Conservation (phyloP, 2,888 invertebrate species). For the Calameuta idolon region DNA sequence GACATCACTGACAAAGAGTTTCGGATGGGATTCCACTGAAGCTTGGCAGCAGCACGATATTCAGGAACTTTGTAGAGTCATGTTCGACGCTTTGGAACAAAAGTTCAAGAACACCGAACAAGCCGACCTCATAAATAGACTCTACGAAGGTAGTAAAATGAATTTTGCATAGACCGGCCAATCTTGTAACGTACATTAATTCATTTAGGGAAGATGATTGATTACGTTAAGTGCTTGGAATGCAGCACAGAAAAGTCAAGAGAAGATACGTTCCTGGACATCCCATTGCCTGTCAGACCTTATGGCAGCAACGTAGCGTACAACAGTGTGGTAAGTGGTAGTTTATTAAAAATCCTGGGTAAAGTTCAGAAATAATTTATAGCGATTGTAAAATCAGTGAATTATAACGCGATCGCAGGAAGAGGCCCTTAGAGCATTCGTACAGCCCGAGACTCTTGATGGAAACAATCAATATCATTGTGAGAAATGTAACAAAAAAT, state of each 20-base stretch:
- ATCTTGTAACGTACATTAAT: constrained; percentile 26
- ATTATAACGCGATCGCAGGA: constrained; percentile 68
- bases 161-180: not conserved
- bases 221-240: constrained; percentile 89
- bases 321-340: constrained; percentile 76
- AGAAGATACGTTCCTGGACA: constrained; percentile 86
- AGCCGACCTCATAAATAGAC: constrained; percentile 82
- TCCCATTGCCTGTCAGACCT: constrained; percentile 86
- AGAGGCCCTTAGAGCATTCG: constrained; percentile 86
- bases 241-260: constrained; percentile 86
- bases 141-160: constrained; percentile 75
- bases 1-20: constrained; percentile 86
- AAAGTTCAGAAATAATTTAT: not conserved
- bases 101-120: constrained; percentile 87
- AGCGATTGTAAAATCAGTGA: not conserved
- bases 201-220: constrained; percentile 78
- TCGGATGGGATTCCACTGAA: constrained; percentile 91
- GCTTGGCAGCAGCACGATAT: constrained; percentile 95
- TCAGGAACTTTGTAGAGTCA: constrained; percentile 88
- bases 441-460: constrained; percentile 85
- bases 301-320: constrained; percentile 83
- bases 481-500: constrained; percentile 86
- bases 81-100: constrained; percentile 90
- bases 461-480: constrained; percentile 90
- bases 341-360: constrained; percentile 9